Conservation (phyloP, 2,797 vertebrate genomes). For the Chaenodraco wilsoni region DNA sequence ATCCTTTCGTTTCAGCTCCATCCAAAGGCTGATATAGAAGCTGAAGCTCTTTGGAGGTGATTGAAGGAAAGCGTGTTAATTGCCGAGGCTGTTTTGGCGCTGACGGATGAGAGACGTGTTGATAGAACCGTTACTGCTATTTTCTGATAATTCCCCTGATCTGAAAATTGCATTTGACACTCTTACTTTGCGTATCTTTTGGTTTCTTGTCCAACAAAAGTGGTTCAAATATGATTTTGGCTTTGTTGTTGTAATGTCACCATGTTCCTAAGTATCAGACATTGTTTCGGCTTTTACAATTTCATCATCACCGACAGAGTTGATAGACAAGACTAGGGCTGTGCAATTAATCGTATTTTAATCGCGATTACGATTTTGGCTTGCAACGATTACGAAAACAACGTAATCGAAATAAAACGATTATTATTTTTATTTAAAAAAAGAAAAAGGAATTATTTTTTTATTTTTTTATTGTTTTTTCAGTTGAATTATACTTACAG, state of each 20-base stretch:
- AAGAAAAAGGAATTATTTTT: too few species aligned
- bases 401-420: too few species aligned
- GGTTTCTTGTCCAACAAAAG: not conserved
- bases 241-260: too few species aligned
- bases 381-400: too few species aligned
- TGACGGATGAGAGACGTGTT: constrained; percentile 11
- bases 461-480: too few species aligned
- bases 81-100: constrained; percentile 33
- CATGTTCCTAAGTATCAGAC: too few species aligned
- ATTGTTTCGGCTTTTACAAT: not conserved
- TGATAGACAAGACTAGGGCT: not conserved
- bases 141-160: not conserved
- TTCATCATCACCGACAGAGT: not conserved
- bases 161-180: not conserved
- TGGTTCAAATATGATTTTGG: not conserved
- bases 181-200: too few species aligned
- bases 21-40: constrained; percentile 39
- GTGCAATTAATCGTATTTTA: too few species aligned
- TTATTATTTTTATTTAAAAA: too few species aligned
- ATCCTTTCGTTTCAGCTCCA: constrained; percentile 42
- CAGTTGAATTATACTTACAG: too few species aligned
- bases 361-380: too few species aligned
- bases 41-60: constrained; percentile 43
- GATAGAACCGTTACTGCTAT: not conserved
- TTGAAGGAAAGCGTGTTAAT: constrained; percentile 62